Evolutionary conservation across 2,888 invertebrate genomes (phyloP).

Genomic region (Orthosia gracilis): DNA sequence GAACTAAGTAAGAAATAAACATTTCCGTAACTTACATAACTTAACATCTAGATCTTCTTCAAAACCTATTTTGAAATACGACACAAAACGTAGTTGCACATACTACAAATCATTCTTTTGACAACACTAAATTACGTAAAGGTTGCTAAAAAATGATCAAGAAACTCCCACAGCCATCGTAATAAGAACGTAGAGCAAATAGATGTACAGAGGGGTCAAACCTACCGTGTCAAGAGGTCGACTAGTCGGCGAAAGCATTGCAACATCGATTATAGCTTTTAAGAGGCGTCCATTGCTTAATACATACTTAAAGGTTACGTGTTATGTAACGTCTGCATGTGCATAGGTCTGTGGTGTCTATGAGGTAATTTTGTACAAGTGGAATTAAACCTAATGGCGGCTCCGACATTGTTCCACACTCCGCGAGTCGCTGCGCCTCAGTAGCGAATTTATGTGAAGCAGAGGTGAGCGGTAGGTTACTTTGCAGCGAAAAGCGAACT

Average conservation of each 20-base stretch:
- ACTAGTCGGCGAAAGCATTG: slow-evolving; percentile 71
- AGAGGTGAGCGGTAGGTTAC: too few relatives aligned
- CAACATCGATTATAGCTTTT: slow-evolving; percentile 72
- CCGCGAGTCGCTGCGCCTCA: too few relatives aligned
- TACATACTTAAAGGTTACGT: slow-evolving; percentile 67
- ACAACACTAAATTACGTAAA: slow-evolving; percentile 49
- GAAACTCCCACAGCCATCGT: slow-evolving; percentile 55
- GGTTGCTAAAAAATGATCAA: slow-evolving; percentile 54
- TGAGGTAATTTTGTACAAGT: slow-evolving; percentile 59
- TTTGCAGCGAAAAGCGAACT: too few relatives aligned
- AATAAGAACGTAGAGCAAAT: slow-evolving; percentile 63
- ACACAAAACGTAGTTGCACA: slow-evolving; percentile 24
- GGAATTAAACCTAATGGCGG: too few relatives aligned
- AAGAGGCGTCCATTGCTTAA: slow-evolving; percentile 71
- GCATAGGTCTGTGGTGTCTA: slow-evolving; percentile 60
- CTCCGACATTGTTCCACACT: too few relatives aligned
- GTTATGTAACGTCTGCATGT: slow-evolving; percentile 71
- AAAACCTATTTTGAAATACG: slow-evolving; percentile 54
- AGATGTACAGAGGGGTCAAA: slow-evolving; percentile 67
- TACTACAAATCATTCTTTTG: slow-evolving; percentile 44
- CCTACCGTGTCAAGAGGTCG: slow-evolving; percentile 66
- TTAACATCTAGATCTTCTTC: slow-evolving; percentile 52
- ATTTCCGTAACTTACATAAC: slow-evolving; percentile 57
- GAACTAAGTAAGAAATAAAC: slow-evolving; percentile 39
- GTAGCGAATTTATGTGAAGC: too few relatives aligned